phyloP scores from a whole-genome alignment of 2,888 invertebrate species.

The Drosophila siamana region DNA sequence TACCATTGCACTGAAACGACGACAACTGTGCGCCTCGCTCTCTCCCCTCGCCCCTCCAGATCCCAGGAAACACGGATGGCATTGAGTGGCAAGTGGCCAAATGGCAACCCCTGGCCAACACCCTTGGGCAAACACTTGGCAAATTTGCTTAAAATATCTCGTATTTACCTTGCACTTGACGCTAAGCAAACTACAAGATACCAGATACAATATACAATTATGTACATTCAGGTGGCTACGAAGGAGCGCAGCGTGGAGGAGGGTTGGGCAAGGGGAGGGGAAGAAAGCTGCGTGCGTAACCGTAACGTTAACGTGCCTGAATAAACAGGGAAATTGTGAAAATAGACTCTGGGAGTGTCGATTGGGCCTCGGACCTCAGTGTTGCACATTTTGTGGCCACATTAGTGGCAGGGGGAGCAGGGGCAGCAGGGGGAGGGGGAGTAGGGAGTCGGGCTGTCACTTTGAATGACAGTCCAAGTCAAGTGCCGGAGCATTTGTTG shows the following conservation, averaged over 20 bases:
- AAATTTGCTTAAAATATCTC: slow-evolving; percentile 79
- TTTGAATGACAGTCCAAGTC: slow-evolving; percentile 80
- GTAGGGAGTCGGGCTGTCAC: slow-evolving; percentile 57
- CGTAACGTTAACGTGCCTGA: slow-evolving; percentile 59
- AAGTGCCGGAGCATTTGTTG: slow-evolving; percentile 72
- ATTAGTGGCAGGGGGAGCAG: slow-evolving; percentile 16
- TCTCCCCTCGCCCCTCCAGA: too few relatives aligned
- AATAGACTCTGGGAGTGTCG: slow-evolving; percentile 61
- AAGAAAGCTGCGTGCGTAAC: slow-evolving; percentile 60
- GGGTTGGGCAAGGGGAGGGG: not conserved
- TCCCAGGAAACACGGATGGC: too few relatives aligned
- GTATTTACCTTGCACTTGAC: slow-evolving; percentile 80
- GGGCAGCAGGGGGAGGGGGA: not conserved
- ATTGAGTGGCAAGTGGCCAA: not conserved
- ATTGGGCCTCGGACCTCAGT: slow-evolving; percentile 45
- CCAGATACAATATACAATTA: slow-evolving; percentile 40
- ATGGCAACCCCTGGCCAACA: slow-evolving; percentile 13
- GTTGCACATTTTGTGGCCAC: slow-evolving; percentile 75
- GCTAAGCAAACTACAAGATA: slow-evolving; percentile 76
- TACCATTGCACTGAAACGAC: slow-evolving; percentile 46
- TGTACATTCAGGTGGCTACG: too few relatives aligned
- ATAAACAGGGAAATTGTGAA: slow-evolving; percentile 77
- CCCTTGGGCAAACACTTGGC: slow-evolving; percentile 66
- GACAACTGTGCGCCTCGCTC: not conserved
- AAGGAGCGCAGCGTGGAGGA: not conserved